These are phyloP conservation scores for Anguilla obscura DNA, from an alignment of 2,797 vertebrate species.

Conservation along the genomic window DNA sequence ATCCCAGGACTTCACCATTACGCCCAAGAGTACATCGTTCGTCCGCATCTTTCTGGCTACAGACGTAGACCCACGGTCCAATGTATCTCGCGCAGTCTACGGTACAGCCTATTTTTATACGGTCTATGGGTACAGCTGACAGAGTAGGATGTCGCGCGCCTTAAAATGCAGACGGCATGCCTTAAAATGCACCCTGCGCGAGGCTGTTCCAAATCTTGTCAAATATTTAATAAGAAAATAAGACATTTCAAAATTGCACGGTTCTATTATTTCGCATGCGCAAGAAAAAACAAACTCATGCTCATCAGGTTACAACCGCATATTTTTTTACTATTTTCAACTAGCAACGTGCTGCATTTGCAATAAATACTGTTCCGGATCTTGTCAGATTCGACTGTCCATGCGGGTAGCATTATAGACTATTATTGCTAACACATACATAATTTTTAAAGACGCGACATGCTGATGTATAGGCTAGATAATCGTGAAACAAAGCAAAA, in stretches of 20 bases:
- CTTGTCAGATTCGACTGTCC: neutral
- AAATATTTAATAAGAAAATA: neutral
- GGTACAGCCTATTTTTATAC: no score
- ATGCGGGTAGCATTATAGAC: neutral
- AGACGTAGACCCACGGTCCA: neutral
- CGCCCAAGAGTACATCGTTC: neutral
- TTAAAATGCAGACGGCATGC: neutral
- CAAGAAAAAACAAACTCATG: neutral
- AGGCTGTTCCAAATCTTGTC: neutral
- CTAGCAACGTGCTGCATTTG: neutral
- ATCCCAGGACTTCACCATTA: neutral
- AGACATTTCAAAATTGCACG: neutral
- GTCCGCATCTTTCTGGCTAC: neutral
- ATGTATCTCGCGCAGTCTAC: neutral
- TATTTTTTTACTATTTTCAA: neutral
- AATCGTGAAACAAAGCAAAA: neutral
- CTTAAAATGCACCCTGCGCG: neutral
- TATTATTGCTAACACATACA: no score
- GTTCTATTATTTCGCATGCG: neutral
- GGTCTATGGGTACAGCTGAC: neutral
- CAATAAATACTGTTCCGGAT: neutral
- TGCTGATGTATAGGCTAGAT: neutral
- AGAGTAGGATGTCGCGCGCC: neutral
- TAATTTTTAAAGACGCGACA: neutral
- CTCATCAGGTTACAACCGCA: neutral